phyloP scores from a whole-genome alignment of 2,113 vertebrate genomes.

The Corydoras sp. region DNA sequence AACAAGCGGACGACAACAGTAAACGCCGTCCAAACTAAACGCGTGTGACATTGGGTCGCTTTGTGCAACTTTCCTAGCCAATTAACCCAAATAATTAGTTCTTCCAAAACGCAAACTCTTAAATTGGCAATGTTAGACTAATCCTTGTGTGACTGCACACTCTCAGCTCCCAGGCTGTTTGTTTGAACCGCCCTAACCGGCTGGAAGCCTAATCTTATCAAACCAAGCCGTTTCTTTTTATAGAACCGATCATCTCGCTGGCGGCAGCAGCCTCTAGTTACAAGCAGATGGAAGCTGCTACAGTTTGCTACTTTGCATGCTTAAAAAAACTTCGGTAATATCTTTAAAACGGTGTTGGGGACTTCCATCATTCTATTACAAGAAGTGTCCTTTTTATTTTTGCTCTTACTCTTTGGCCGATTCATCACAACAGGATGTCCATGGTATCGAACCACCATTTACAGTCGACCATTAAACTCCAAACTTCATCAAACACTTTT shows the following conservation, averaged over 20 bases:
- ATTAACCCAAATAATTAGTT: too few relatives aligned
- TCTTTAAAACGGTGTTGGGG: background rate
- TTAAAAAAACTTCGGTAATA: background rate
- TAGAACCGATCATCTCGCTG: conserved; percentile 29
- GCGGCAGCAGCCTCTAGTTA: background rate
- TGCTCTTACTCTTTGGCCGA: background rate
- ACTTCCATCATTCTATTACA: background rate
- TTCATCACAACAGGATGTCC: too few relatives aligned
- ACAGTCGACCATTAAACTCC: too few relatives aligned
- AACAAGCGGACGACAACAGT: too few relatives aligned
- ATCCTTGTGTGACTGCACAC: conserved; percentile 15
- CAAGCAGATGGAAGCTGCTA: conserved; percentile 3
- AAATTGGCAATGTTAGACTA: background rate
- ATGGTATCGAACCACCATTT: too few relatives aligned
- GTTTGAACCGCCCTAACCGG: conserved; percentile 26
- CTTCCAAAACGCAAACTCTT: too few relatives aligned
- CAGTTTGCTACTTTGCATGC: background rate
- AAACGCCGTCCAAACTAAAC: too few relatives aligned
- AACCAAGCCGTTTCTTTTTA: conserved; percentile 42
- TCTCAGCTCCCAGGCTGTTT: conserved; percentile 13
- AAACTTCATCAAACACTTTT: too few relatives aligned
- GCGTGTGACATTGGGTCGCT: too few relatives aligned
- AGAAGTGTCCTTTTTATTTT: background rate
- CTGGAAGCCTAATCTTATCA: conserved; percentile 41
- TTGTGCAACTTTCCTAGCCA: too few relatives aligned